Base-by-base conservation (phyloP, 2,888 invertebrate species). In the Sphaeridia pumilis region DNA sequence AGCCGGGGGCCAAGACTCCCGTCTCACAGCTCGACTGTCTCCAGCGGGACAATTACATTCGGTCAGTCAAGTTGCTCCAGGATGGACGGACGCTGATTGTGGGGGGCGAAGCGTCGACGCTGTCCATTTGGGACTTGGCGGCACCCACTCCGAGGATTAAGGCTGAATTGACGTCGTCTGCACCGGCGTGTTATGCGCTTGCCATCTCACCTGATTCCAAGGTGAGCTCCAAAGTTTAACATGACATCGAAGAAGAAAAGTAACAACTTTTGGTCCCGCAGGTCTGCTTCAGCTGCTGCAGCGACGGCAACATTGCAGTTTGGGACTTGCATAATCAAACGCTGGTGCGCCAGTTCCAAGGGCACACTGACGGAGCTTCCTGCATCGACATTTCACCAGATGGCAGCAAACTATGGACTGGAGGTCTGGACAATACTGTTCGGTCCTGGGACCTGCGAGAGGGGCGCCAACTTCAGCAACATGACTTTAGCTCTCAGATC, bases 201-300 rank as follows among this genome's bases (percentile, higher is more conserved):
- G 93, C 93, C 52, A 90, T 95, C 66, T 88, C 88, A 67, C 90
- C 90, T 0, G 94, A 95, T 71, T 88, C 89, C 36, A 93, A 93
- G 76, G 87, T 78, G 66, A 41, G n/a, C n/a, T n/a, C n/a, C n/a
- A n/a, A n/a, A n/a, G n/a, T n/a, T n/a, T n/a, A n/a, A n/a, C n/a
- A 31, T 31, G 38, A 17, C 20, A n/a, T n/a, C n/a, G n/a, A n/a
- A n/a, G n/a, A n/a, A n/a, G n/a, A n/a, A n/a, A 31, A 34, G 24
- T 35, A 2, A 2, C n/a, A 34, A 35, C 25, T 47, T 21, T 55
- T 55, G 55, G 51, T 52, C 21, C 52, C 56, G 0, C 70, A 78
- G 78, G 85, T 92, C 57, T 93, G 94, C 78, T 95, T 93, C 76
- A 90, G 90, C 69, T 95, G 94, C 73, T 94, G 94, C 74, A 89